phyloP scores from a whole-genome alignment of 2,888 invertebrate species.

The Esperia sulphurella region DNA sequence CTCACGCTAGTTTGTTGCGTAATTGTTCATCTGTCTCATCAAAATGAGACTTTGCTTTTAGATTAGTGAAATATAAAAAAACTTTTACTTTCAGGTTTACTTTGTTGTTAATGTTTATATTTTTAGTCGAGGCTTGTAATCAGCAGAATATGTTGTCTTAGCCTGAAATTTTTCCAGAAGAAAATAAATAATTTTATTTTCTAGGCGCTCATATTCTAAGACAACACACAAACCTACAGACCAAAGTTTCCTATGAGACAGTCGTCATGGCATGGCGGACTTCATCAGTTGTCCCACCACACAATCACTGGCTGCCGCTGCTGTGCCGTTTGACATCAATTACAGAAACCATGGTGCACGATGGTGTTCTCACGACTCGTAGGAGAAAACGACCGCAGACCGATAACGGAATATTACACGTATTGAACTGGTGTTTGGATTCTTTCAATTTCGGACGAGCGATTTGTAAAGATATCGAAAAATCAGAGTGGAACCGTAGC shows the following conservation, averaged over 20 bases:
- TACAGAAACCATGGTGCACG: conserved; percentile 49
- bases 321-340: conserved; percentile 51
- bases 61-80: too few species aligned
- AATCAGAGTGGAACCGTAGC: neutral
- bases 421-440: conserved; percentile 1
- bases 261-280: neutral
- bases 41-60: too few species aligned
- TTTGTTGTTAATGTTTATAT: too few species aligned
- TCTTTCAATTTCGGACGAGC: neutral
- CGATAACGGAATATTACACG: conserved; percentile 3
- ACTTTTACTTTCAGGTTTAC: too few species aligned
- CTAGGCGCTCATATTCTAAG: too few species aligned
- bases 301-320: conserved; percentile 28
- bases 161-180: too few species aligned
- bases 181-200: too few species aligned
- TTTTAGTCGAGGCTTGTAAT: too few species aligned
- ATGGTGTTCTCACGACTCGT: conserved; percentile 55
- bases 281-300: conserved; percentile 27
- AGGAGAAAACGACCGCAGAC: conserved; percentile 24
- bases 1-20: too few species aligned
- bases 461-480: neutral
- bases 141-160: too few species aligned
- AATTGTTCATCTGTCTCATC: too few species aligned
- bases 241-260: too few species aligned
- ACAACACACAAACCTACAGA: neutral